Evolutionary conservation across 2,113 vertebrate genomes (phyloP).

Genomic region (Myrmecophaga tridactyla): DNA sequence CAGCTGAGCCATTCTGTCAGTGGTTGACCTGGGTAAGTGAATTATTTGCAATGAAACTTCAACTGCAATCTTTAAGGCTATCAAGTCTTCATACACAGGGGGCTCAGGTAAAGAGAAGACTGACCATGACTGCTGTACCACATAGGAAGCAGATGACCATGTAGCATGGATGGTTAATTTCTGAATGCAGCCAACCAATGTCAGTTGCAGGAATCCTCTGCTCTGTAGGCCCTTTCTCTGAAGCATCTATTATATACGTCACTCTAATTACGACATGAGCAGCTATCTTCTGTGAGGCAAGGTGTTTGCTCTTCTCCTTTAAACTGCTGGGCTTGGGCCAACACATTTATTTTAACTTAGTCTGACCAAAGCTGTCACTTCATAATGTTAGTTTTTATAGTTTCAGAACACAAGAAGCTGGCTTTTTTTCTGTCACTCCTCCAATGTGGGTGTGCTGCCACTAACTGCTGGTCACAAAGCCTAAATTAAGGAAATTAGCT

Average conservation of each 20-base stretch:
- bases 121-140: neutral
- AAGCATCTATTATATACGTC: neutral
- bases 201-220: neutral
- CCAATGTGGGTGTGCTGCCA: neutral
- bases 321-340: neutral
- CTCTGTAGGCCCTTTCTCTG: neutral
- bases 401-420: neutral
- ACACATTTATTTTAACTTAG: neutral
- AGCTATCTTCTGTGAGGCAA: neutral
- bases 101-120: neutral
- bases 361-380: slow-evolving; percentile 12
- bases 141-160: neutral
- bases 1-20: neutral
- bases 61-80: neutral
- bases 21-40: neutral
- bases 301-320: neutral
- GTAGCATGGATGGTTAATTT: neutral
- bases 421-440: neutral
- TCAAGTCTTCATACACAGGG: neutral
- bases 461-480: neutral
- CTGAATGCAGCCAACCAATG: neutral
- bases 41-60: neutral
- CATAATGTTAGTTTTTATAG: neutral
- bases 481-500: neutral
- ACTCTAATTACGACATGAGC: neutral